Base-by-base conservation (phyloP, 92 coral and sea anemone genomes). In the Phymanthus crucifer region DNA sequence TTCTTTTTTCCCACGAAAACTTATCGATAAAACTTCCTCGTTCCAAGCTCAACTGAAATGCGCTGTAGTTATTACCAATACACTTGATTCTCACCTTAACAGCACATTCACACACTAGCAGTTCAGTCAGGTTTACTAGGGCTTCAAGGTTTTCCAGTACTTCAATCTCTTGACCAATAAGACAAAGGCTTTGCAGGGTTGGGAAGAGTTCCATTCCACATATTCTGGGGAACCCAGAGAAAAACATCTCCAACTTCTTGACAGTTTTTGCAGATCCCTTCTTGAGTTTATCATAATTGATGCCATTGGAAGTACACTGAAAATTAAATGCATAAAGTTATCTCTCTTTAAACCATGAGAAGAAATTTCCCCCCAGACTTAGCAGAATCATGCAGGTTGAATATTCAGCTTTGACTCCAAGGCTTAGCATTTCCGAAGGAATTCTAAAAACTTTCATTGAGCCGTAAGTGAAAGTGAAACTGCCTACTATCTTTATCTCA, bases 151-250 rank as follows among this genome's bases (percentile, higher is more conserved):
- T 93, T 75, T 92, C 94, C 66, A 90, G 73, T 18, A 74, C 71
- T 32, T 80, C 77, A 16, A 94, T 90, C 78, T 92, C 94, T 70
- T 90, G 97, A 34, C 98, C 98, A 87, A 94, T 85, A 34, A 94
- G 83, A 34, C 89, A 82, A 18, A 94, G 82, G 45, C 64, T 80
- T 48, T 77, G 88, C 11, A 95, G 86, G 75, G 76, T 75, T 17
- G 98, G 97, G 40, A 95, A 95, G 77, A 86, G 45, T 66, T 87
- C 92, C 97, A 95, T 87, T 79, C 98, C 97, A 37, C 85, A 80
- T 73, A 95, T 95, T 72, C 80, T 87, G 3, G 98, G 98, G 75
- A 78, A 95, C 6, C 98, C 98, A 19, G 98, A 95, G 76, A 95
- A 95, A 73, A 95, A 95, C 98, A 95, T 95, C 84, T 95, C 98